These are phyloP conservation scores for Spatulosminthurus flaviceps DNA, from an alignment of 2,888 invertebrate genomes.

Conservation along the genomic window DNA sequence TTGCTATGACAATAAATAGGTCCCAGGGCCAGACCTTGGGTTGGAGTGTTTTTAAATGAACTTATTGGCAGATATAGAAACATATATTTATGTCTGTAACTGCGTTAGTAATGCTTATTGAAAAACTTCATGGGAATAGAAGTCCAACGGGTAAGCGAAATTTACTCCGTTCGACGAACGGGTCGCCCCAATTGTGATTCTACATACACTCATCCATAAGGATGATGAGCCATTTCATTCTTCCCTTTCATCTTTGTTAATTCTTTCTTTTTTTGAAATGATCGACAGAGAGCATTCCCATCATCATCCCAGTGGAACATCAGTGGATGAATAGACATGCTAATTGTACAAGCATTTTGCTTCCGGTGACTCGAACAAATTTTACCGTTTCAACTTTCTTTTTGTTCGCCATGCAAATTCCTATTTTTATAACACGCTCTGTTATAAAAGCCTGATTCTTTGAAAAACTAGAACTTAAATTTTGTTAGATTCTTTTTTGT, in stretches of 20 bases:
- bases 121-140: too few species aligned
- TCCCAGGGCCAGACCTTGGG: constrained; percentile 63
- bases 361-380: constrained; percentile 26
- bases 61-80: too few species aligned
- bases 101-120: too few species aligned
- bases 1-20: constrained; percentile 61
- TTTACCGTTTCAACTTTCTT: background rate
- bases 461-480: background rate
- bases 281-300: constrained; percentile 1
- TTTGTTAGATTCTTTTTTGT: too few species aligned
- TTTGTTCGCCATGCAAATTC: background rate
- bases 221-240: constrained; percentile 21
- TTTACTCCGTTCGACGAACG: too few species aligned
- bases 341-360: constrained; percentile 27
- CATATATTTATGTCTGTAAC: too few species aligned
- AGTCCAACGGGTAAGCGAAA: too few species aligned
- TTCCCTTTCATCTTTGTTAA: constrained; percentile 8
- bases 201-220: background rate
- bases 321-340: constrained; percentile 18
- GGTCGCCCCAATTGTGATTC: too few species aligned
- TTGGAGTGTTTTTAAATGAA: constrained; percentile 43
- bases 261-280: too few species aligned
- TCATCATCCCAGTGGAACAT: background rate
- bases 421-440: background rate
- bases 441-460: background rate